Percentiles rank a stretch among this genome's conserved stretches.
Conservation (phyloP, 2,797 vertebrate species). For the Paramormyrops hopkinsi region DNA sequence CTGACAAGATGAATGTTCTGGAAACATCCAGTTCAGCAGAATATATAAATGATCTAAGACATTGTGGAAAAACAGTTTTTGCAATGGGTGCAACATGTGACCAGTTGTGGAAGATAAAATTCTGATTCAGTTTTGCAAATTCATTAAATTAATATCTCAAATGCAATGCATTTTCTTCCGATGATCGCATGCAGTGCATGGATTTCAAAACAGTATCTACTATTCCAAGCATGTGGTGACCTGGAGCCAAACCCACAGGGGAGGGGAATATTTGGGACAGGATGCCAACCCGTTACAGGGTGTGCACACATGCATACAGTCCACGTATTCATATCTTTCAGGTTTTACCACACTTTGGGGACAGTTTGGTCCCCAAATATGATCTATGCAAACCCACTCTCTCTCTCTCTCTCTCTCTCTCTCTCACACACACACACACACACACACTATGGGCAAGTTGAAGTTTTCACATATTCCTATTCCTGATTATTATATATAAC, state of each 20-base stretch:
- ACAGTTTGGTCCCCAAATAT: not conserved
- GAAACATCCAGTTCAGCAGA: not conserved
- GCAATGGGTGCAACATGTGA: not conserved
- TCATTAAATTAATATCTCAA: not conserved
- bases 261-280: not conserved
- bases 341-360: not conserved
- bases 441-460: not conserved
- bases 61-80: not conserved
- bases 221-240: not conserved
- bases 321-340: not conserved
- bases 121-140: not conserved
- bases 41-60: not conserved
- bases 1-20: not conserved
- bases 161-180: not conserved
- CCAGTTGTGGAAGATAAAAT: not conserved
- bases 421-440: not conserved
- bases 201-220: not conserved
- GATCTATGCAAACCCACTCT: not conserved
- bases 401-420: too few species aligned
- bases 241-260: not conserved
- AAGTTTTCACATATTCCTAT: not conserved
- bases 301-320: not conserved
- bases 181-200: not conserved
- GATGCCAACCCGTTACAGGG: not conserved
- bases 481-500: constrained; percentile 56